Evolutionary conservation across 2,797 vertebrate species (phyloP).

Genomic region (Arremon brunneinucha): DNA sequence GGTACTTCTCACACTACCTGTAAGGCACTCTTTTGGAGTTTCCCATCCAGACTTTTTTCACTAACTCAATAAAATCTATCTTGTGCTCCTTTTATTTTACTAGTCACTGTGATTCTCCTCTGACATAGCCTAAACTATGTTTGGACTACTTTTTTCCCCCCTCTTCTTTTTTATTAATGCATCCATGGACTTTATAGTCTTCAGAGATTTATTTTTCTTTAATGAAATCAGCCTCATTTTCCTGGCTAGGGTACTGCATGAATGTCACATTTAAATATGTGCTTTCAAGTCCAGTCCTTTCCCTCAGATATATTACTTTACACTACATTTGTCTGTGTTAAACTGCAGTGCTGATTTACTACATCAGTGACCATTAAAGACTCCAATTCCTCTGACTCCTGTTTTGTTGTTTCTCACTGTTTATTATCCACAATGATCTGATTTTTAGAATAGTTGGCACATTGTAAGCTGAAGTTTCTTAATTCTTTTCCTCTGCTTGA

Average conservation of each 20-base stretch:
- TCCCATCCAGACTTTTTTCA: background rate
- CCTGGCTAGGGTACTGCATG: background rate
- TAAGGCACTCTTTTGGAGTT: background rate
- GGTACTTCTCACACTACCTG: background rate
- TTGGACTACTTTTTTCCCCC: background rate
- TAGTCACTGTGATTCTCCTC: background rate
- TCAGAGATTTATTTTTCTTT: slow-evolving; percentile 43
- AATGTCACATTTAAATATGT: slow-evolving; percentile 41
- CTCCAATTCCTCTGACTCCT: background rate
- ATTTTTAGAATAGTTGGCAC: background rate
- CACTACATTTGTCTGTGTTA: slow-evolving; percentile 15
- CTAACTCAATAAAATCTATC: background rate
- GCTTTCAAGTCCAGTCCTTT: background rate
- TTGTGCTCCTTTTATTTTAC: background rate
- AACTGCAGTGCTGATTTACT: slow-evolving; percentile 40
- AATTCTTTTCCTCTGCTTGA: background rate
- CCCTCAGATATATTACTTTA: slow-evolving; percentile 13
- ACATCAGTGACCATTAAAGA: slow-evolving; percentile 2
- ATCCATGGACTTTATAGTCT: background rate
- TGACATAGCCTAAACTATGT: background rate
- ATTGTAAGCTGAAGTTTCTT: background rate
- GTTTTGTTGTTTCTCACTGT: slow-evolving; percentile 8
- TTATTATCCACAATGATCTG: background rate
- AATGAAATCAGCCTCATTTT: slow-evolving; percentile 43
- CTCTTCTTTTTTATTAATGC: background rate